These are phyloP conservation scores for Empidonax alnorum DNA, from an alignment of 2,113 vertebrate genomes.

Conservation along the genomic window DNA sequence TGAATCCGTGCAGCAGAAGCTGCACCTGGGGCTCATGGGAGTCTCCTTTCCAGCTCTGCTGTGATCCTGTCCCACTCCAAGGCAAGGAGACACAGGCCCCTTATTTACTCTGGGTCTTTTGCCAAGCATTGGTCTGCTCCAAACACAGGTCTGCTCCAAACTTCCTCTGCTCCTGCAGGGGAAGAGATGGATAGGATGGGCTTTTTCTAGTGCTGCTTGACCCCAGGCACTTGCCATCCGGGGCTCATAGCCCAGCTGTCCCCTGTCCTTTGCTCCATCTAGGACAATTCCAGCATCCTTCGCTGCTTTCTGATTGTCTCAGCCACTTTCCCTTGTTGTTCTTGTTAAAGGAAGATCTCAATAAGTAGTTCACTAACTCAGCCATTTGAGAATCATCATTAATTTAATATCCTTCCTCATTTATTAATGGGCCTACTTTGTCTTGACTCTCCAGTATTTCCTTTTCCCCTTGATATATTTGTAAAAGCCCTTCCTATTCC, in stretches of 20 bases:
- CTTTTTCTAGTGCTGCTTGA: fast-evolving
- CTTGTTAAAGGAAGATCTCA: constrained; percentile 64
- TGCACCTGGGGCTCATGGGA: fast-evolving
- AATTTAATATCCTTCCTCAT: constrained; percentile 76
- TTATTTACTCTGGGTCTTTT: neutral
- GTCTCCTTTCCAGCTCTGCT: neutral
- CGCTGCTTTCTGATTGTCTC: constrained; percentile 22
- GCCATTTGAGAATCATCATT: constrained; percentile 74
- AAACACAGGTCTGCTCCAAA: neutral
- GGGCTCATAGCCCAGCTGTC: neutral
- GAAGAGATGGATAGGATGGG: neutral
- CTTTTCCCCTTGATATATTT: constrained; percentile 73
- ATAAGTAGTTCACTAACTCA: constrained; percentile 71
- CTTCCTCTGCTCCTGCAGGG: neutral
- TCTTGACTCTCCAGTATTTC: constrained; percentile 69
- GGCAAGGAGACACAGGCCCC: neutral
- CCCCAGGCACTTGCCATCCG: fast-evolving
- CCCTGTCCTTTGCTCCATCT: neutral
- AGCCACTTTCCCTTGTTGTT: constrained; percentile 54
- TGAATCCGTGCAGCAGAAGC: fast-evolving
- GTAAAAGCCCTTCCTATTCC: constrained; percentile 70
- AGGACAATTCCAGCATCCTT: constrained; percentile 12
- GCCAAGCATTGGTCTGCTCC: fast-evolving
- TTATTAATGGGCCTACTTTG: constrained; percentile 74
- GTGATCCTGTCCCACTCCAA: fast-evolving